Evolutionary conservation across 2,113 vertebrate species (phyloP).

Genomic region (Pipa parva): DNA sequence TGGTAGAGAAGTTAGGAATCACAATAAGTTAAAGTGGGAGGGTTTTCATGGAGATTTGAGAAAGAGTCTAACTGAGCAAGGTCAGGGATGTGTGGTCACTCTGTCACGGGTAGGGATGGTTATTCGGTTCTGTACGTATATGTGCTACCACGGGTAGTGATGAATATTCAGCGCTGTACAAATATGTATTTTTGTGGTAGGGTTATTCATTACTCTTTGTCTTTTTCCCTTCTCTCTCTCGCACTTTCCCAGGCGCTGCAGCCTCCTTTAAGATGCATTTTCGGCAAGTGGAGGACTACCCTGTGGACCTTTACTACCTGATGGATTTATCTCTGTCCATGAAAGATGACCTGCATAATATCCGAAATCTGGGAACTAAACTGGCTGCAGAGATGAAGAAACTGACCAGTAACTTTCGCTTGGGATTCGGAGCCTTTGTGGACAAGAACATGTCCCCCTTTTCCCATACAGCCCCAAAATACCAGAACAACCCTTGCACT

Average conservation of each 20-base stretch:
- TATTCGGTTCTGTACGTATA: too few species aligned
- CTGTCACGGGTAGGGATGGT: too few species aligned
- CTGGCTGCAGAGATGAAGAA: conserved; percentile 92
- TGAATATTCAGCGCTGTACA: too few species aligned
- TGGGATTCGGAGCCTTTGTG: conserved; percentile 93
- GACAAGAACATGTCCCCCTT: conserved; percentile 98
- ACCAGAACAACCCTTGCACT: conserved; percentile 89
- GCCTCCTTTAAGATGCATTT: conserved; percentile 84
- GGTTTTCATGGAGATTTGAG: too few species aligned
- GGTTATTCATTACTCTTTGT: too few species aligned
- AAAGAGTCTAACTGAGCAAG: too few species aligned
- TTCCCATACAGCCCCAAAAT: conserved; percentile 86
- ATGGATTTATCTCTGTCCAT: conserved; percentile 98
- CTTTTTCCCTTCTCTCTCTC: too few species aligned
- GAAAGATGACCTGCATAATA: conserved; percentile 92
- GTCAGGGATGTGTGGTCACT: too few species aligned
- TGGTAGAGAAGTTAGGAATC: too few species aligned
- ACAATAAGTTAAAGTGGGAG: too few species aligned
- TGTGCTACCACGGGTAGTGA: too few species aligned
- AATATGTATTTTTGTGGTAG: too few species aligned
- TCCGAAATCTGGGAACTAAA: conserved; percentile 87
- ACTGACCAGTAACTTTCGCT: conserved; percentile 94
- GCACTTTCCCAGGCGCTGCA: conserved; percentile 70
- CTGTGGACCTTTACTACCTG: conserved; percentile 94
- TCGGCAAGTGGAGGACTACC: conserved; percentile 94